Conservation (phyloP, 2,797 vertebrate genomes). For the Tiaroga cobitis region DNA sequence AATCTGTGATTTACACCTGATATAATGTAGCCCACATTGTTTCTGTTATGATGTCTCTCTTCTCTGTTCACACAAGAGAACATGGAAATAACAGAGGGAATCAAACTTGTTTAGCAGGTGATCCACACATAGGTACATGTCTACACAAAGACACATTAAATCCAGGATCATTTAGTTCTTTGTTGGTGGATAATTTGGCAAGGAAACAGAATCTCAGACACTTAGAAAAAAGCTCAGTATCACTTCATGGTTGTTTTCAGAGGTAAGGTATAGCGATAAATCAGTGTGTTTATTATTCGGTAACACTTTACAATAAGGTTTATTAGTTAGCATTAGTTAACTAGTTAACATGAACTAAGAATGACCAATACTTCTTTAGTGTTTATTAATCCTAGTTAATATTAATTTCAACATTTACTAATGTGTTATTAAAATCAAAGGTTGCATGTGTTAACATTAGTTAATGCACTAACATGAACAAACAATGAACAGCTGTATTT, state of each 20-base stretch:
- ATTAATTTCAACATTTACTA: no score
- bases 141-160: background rate
- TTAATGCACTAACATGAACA: no score
- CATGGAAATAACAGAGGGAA: background rate
- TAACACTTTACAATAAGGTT: no score
- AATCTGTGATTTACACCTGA: background rate
- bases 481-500: no score
- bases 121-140: background rate
- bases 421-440: no score
- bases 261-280: background rate
- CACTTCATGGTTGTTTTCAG: background rate
- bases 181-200: background rate
- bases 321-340: no score
- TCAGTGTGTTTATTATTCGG: background rate
- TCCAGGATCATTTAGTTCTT: background rate
- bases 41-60: background rate
- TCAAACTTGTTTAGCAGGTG: conserved; percentile 24
- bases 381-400: no score
- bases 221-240: background rate
- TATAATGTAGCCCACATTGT: background rate
- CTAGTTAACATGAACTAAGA: no score
- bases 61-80: background rate
- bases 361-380: no score
- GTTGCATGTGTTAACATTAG: no score
- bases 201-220: background rate